Percentiles rank a stretch among this genome's conserved stretches.
Conservation (phyloP, 2,797 vertebrate genomes). For the Acipenser oxyrinchus region DNA sequence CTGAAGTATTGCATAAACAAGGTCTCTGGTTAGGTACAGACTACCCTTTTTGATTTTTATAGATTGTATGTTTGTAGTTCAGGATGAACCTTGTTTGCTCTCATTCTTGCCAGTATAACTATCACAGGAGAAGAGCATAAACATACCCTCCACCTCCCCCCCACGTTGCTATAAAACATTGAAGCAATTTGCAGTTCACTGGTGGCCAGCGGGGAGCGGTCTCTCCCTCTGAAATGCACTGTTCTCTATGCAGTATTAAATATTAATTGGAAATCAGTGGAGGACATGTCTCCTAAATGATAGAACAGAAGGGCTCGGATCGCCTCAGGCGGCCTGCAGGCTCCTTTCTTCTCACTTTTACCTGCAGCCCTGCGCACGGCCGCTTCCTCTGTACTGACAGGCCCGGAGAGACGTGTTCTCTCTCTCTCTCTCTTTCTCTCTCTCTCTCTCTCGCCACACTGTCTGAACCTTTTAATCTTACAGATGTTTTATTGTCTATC, state of each 20-base stretch:
- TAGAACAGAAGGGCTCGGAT: slow-evolving; percentile 55
- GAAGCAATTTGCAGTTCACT: not conserved
- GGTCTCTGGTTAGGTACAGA: no score
- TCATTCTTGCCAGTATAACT: no score
- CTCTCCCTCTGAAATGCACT: slow-evolving; percentile 28
- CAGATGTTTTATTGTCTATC: slow-evolving; percentile 22
- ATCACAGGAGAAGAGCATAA: no score
- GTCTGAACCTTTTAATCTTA: slow-evolving; percentile 15
- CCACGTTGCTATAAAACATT: slow-evolving; percentile 9
- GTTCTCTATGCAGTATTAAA: slow-evolving; percentile 50
- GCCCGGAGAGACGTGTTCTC: slow-evolving; percentile 39
- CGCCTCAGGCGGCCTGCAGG: slow-evolving; percentile 66
- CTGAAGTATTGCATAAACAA: no score
- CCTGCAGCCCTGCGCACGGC: slow-evolving; percentile 51
- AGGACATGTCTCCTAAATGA: slow-evolving; percentile 71
- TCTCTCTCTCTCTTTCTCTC: slow-evolving; percentile 20
- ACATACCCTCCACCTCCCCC: not conserved
- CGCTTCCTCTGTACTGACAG: slow-evolving; percentile 54
- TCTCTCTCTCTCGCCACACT: slow-evolving; percentile 16
- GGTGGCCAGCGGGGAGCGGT: not conserved
- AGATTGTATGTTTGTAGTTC: no score
- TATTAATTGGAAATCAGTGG: slow-evolving; percentile 62
- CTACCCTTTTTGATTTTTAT: no score
- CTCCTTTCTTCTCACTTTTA: slow-evolving; percentile 67
- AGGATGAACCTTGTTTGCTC: no score